Evolutionary conservation across 2,888 invertebrate species (phyloP), one percentile per base, ranked within the genome.

Genomic region (Theodoxus fluviatilis): DNA sequence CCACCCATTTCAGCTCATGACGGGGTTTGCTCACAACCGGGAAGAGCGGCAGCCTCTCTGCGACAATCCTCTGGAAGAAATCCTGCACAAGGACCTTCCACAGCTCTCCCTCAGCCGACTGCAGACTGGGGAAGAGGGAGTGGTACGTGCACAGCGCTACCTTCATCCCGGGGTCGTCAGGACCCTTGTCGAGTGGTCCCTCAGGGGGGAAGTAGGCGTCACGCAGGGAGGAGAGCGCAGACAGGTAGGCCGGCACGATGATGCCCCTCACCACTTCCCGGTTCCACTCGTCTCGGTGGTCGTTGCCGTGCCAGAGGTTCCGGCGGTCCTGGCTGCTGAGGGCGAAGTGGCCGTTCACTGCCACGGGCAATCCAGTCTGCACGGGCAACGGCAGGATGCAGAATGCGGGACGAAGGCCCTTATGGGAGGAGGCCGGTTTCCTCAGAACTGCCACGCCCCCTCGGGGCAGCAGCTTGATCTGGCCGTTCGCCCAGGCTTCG

Each of bases 361-460:
- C 78, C 12, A 80, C 72, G 12, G 81, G 81, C 0, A 82, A 71
- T 7, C 77, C 76, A 3, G 79, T 77, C 9, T 70, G 22, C 9
- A 75, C 55, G 7, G 81, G 81, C 37, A 82, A 68, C 3, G 82
- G 82, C n/a, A 82, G 72, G 33, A 79, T 81, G 55, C 82, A 83
- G 73, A 77, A 82, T 33, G 40, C 61, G 31, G 28, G 63, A 31
- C 38, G 28, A 9, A 7, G 12, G 18, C 12, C 33, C n/a, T 33
- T 3, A 35, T 2, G n/a, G n/a, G n/a, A n/a, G n/a, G n/a, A n/a
- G n/a, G n/a, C n/a, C n/a, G n/a, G n/a, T n/a, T n/a, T n/a, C 38
- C 18, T n/a, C 18, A 49, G 63, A 6, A 76, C 57, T 0, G 81
- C 80, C 18, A 80, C 74, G 31, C 79, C 81, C 31, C 79, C 79